phyloP scores from a whole-genome alignment of 2,113 vertebrate species.

The Mormyrus iriodes region DNA sequence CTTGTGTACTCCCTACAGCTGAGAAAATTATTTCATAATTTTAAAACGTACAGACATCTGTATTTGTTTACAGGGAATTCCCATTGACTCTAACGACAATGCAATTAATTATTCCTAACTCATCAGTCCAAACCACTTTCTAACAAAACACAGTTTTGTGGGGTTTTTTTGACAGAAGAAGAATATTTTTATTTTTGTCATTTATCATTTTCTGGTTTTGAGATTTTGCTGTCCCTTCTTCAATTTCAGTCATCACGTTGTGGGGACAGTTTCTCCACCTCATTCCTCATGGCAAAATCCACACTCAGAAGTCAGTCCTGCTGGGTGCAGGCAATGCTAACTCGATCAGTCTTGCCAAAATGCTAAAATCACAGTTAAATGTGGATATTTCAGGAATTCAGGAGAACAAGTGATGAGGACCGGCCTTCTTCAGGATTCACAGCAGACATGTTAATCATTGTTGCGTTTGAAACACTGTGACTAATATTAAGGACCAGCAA shows the following conservation, averaged over 20 bases:
- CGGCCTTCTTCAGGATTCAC: slow-evolving; percentile 18
- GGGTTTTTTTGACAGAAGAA: neutral
- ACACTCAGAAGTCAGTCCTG: neutral
- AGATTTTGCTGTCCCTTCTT: neutral
- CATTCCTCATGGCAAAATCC: slow-evolving; percentile 1
- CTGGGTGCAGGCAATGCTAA: slow-evolving; percentile 3
- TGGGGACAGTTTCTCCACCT: neutral
- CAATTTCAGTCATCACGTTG: neutral
- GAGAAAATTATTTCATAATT: neutral
- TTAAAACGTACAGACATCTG: neutral
- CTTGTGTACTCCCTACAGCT: neutral
- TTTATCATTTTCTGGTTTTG: neutral
- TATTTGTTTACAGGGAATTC: neutral
- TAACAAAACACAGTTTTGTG: neutral
- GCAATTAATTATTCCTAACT: neutral
- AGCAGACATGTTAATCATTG: neutral
- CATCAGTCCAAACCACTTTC: neutral
- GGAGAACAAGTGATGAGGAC: slow-evolving; percentile 21
- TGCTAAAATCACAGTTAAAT: slow-evolving; percentile 28
- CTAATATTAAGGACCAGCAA: neutral
- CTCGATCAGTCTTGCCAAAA: slow-evolving; percentile 6
- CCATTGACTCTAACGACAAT: neutral
- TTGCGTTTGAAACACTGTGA: neutral
- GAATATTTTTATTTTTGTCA: neutral
- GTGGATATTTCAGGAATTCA: slow-evolving; percentile 28